Base-by-base conservation (phyloP, 2,888 invertebrate genomes). In the Chironomus tentans region DNA sequence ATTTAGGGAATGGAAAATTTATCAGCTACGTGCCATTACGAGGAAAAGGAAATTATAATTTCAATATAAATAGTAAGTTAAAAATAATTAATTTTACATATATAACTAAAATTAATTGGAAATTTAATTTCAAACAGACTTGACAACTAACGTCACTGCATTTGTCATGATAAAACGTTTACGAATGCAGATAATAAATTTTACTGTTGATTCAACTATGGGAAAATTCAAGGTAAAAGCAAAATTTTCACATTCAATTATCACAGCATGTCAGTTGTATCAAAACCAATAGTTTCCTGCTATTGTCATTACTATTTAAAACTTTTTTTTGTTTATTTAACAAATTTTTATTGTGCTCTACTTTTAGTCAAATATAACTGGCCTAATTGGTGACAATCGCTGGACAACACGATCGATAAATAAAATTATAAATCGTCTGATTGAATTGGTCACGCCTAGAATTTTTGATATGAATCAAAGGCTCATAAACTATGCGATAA, bases 281-380 rank as follows among this genome's bases (percentile, higher is more conserved):
- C 18, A 21, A 24, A 65, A 6, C 12, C 7, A 68, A n/a, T n/a
- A n/a, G 50, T n/a, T 50, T 13, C 38, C 38, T 38, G 38, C 7
- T 38, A 38, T 38, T 38, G 38, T 38, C 10, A 10, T 50, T n/a
- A 50, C n/a, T 4, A 50, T n/a, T 50, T 15, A 6, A 50, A 15
- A 50, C 13, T 48, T 48, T n/a, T n/a, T 18, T 15, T 7, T 15
- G 2, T 56, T 50, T 18, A 6, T 18, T 18, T 15, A 15, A 38
- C 10, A 38, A 28, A 28, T 28, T 28, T 28, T 28, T 5, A 38
- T 65, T 22, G 65, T 65, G n/a, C 24, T 65, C 22, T 22, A 6
- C 15, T 6, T 56, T 56, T 24, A 76, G 76, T 76, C 76, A 28
- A 76, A 76, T n/a, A 48, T 69, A 21, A 76, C 56, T 10, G 76